Percentiles rank a stretch among this genome's conserved stretches.
Conservation (phyloP, 2,888 invertebrate genomes). For the Idaea aversata region DNA sequence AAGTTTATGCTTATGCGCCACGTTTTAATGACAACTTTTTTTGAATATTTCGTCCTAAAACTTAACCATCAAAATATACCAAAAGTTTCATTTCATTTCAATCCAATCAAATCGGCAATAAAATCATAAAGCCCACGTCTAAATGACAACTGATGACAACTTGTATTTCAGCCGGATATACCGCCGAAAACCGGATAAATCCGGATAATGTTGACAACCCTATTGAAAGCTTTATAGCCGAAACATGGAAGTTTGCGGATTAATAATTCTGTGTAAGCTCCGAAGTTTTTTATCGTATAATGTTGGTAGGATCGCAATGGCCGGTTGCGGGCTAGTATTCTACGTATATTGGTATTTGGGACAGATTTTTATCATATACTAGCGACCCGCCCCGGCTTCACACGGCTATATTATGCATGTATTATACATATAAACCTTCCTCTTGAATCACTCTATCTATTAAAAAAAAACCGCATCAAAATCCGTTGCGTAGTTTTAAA, state of each 20-base stretch:
- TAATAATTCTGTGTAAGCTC: neutral
- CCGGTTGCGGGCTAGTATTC: neutral
- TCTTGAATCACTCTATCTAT: no score
- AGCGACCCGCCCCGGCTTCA: no score
- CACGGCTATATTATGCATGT: no score
- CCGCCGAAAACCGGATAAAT: neutral
- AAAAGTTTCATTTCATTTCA: no score
- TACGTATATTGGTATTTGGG: neutral
- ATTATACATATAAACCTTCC: no score
- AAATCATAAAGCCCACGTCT: neutral
- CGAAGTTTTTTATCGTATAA: neutral
- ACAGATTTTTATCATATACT: conserved; percentile 1
- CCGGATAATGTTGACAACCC: neutral
- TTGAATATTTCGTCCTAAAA: no score
- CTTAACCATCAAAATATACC: no score
- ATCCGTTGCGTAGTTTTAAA: no score
- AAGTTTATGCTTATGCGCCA: no score
- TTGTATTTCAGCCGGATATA: neutral
- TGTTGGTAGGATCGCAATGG: neutral
- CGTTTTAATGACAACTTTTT: no score
- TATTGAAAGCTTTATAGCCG: neutral
- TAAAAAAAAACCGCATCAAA: no score
- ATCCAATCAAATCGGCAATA: no score
- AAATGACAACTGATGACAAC: neutral
- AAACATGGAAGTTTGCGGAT: conserved; percentile 1